Percentiles rank a stretch among this genome's conserved stretches.
These are phyloP conservation scores for Zaprionus tsacasi DNA, from an alignment of 1,140 invertebrate genomes.

Conservation along the genomic window DNA sequence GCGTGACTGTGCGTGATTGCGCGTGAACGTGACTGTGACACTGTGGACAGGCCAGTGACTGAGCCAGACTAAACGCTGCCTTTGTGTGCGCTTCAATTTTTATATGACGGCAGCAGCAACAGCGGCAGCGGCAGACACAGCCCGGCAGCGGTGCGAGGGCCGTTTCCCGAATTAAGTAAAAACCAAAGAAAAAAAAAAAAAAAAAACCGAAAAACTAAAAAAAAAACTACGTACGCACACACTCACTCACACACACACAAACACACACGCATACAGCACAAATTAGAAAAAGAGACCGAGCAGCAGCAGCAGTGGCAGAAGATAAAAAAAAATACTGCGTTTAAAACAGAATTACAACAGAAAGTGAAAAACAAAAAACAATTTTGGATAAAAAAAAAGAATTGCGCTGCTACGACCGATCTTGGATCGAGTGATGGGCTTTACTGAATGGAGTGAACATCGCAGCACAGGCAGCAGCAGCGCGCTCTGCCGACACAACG, in stretches of 20 bases:
- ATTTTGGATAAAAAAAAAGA: constrained; percentile 43
- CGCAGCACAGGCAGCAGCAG: constrained; percentile 41
- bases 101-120: constrained; percentile 57
- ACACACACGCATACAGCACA: constrained; percentile 1
- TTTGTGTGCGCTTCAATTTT: constrained; percentile 77
- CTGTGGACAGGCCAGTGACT: constrained; percentile 56
- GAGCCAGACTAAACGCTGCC: constrained; percentile 71
- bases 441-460: constrained; percentile 72
- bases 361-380: constrained; percentile 60
- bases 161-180: constrained; percentile 54
- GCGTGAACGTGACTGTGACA: constrained; percentile 49
- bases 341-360: constrained; percentile 57
- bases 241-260: too few relatives aligned
- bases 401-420: constrained; percentile 75
- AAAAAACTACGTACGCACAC: too few relatives aligned
- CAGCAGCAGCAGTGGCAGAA: constrained; percentile 33
- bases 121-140: background rate
- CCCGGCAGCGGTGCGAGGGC: constrained; percentile 48
- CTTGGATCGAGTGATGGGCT: constrained; percentile 68
- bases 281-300: constrained; percentile 57
- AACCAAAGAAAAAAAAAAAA: constrained; percentile 20
- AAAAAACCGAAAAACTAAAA: constrained; percentile 20
- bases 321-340: constrained; percentile 35
- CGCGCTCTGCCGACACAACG: constrained; percentile 23
- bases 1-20: constrained; percentile 32